Evolutionary conservation across 1,140 invertebrate genomes (phyloP).

Genomic region (Magallana ariakensis): DNA sequence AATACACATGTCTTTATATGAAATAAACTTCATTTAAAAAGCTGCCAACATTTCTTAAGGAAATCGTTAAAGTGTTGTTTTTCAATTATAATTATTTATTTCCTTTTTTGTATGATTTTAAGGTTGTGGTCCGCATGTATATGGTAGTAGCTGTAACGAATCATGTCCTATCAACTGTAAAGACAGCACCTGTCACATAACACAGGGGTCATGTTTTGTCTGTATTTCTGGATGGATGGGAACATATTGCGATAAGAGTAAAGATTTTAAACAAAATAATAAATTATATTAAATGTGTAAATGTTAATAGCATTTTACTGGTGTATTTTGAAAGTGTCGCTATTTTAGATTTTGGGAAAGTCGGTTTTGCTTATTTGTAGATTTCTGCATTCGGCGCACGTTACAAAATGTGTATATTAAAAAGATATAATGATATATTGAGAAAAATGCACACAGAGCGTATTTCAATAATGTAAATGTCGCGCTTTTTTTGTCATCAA

Average conservation of each 20-base stretch:
- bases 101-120: no score
- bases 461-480: background rate
- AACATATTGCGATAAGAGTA: background rate
- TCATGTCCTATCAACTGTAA: background rate
- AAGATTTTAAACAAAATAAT: background rate
- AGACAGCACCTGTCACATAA: background rate
- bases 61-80: no score
- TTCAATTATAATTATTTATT: no score
- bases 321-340: background rate
- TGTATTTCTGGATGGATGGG: background rate
- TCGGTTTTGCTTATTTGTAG: background rate
- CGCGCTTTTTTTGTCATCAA: background rate
- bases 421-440: no score
- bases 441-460: no score
- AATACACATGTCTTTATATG: no score
- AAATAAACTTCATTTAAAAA: no score
- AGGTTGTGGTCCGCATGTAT: background rate
- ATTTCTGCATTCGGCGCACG: background rate
- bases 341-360: background rate
- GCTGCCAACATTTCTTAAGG: no score
- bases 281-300: background rate
- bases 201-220: background rate
- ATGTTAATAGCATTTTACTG: background rate
- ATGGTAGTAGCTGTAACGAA: background rate
- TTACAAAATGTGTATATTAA: background rate